phyloP scores from a whole-genome alignment of 1,140 invertebrate species.

The Apis dorsata region DNA sequence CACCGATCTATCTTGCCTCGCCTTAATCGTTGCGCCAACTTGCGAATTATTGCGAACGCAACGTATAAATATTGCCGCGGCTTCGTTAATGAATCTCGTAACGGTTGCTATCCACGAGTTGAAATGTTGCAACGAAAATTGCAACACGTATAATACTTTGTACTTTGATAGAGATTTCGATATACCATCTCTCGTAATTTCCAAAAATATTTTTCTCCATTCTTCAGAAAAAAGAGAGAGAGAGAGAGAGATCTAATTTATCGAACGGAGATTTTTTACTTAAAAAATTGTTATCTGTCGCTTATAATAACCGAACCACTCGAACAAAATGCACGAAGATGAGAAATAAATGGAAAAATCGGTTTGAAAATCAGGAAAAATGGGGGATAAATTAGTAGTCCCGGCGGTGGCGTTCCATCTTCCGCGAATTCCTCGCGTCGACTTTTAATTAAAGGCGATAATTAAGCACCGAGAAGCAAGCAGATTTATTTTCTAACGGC shows the following conservation, averaged over 20 bases:
- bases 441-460: slow-evolving; percentile 57
- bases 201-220: no score
- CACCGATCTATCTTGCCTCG: not conserved
- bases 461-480: slow-evolving; percentile 7
- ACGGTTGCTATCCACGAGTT: not conserved
- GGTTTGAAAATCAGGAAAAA: not conserved
- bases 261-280: no score
- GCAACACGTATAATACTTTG: not conserved
- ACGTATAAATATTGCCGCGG: not conserved
- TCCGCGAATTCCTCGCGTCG: slow-evolving; percentile 25
- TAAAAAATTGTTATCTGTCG: no score
- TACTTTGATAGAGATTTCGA: not conserved
- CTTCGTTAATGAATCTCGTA: not conserved
- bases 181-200: not conserved
- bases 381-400: not conserved
- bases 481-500: slow-evolving; percentile 10
- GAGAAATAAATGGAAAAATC: no score
- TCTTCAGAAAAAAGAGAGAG: no score
- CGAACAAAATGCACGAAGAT: not conserved
- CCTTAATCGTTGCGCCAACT: not conserved
- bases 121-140: slow-evolving; percentile 1
- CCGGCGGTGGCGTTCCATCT: slow-evolving; percentile 1
- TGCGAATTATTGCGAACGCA: not conserved
- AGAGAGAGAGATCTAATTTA: no score
- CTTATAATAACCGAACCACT: not conserved